Base-by-base conservation (phyloP, 2,113 vertebrate genomes). In the Sander vitreus region DNA sequence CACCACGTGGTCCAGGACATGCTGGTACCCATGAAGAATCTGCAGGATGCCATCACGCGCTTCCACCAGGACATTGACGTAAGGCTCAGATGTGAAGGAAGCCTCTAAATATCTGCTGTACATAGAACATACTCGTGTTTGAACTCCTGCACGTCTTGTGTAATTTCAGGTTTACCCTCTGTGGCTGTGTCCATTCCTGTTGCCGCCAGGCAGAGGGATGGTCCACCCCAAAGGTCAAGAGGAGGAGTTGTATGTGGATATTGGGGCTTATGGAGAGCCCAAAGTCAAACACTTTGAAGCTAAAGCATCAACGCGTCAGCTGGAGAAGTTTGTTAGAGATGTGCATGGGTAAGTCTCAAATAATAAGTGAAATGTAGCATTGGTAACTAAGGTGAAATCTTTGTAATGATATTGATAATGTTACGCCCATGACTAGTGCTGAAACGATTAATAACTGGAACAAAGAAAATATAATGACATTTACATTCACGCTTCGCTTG, bases 1-100 rank as follows among this genome's bases (percentile, higher is more conserved):
- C 97, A 99, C 91, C 98, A 99, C 0, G 97, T 99, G 68, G 96
- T 99, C 1, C 98, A 99, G 94, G 98, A 99, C 95, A 99, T 99
- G 98, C 83, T 99, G 90, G 95, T 99, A 12, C 98, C 98, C 80
- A 96, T 99, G 95, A 99, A 96, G 89, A 93, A 95, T 88, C 93
- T 99, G 90, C 88, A 94, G 39, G 93, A 88, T 1, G 96, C 97
- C 66, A 96, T 99, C 89, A 92, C 91, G 13, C 92, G 92, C 88
- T 99, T 99, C 92, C 97, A 99, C 51, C 88, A 91, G 0, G 96
- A 97, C 92, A 96, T 99, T 60, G 87, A 95, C 0, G 98, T 99
- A 93, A 96, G 96, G 30, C 71, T 73, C 18, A 1, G 7, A 48
- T 47, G 23, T 15, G 8, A 55, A 25, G 14, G 0, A 19, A 3